Evolutionary conservation across 2,113 vertebrate genomes (phyloP).

Genomic region (Chloropsis cyanopogon): DNA sequence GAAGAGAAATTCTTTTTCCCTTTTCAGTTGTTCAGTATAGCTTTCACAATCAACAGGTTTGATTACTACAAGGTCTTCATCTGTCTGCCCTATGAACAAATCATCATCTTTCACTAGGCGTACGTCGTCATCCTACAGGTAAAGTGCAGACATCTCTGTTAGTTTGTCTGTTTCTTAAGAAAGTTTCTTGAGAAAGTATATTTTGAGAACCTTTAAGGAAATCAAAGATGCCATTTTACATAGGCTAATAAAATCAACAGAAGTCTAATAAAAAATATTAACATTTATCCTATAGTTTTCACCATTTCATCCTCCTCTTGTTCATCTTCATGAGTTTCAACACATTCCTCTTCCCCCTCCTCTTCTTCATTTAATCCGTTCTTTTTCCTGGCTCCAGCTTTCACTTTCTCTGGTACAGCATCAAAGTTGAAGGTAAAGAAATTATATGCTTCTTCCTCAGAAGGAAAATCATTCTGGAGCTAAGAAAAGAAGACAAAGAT

Average conservation of each 20-base stretch:
- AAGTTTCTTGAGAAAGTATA: neutral
- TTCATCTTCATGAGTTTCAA: neutral
- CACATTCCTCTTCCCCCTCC: conserved; percentile 60
- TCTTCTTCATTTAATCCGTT: conserved; percentile 48
- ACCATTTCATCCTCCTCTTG: conserved; percentile 60
- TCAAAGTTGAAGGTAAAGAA: conserved; percentile 95
- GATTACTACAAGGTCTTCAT: conserved; percentile 79
- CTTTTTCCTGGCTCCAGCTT: conserved; percentile 8
- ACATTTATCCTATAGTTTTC: neutral
- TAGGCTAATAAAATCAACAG: neutral
- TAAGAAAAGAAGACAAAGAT: neutral
- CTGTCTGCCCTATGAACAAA: conserved; percentile 74
- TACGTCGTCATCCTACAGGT: conserved; percentile 78
- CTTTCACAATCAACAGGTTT: conserved; percentile 79
- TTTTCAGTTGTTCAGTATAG: conserved; percentile 69
- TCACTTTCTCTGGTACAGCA: conserved; percentile 68
- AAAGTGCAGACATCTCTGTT: neutral
- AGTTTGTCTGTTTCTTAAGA: neutral
- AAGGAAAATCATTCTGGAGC: conserved; percentile 76
- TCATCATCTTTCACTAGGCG: conserved; percentile 70
- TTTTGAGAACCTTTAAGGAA: neutral
- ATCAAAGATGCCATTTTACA: neutral
- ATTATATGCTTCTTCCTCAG: conserved; percentile 85
- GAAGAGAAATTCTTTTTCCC: conserved; percentile 81
- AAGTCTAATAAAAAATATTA: neutral